A percentile compares a stretch with the other conserved stretches of the same genome.
These are phyloP conservation scores for Mimas tiliae DNA, from an alignment of 2,888 invertebrate species.

Conservation along the genomic window DNA sequence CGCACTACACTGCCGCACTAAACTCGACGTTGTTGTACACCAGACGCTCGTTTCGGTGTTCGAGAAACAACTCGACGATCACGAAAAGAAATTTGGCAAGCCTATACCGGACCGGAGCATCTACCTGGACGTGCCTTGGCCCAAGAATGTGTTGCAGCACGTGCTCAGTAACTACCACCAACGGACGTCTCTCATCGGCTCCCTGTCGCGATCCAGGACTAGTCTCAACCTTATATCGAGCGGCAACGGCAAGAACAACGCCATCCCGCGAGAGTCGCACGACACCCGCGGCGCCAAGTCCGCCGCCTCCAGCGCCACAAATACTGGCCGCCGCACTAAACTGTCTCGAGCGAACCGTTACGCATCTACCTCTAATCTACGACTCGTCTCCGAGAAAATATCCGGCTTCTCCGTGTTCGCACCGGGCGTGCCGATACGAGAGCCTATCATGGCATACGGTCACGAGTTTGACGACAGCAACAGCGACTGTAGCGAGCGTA, in stretches of 20 bases:
- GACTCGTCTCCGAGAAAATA: constrained; percentile 73
- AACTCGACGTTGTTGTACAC: constrained; percentile 47
- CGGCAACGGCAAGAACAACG: constrained; percentile 63
- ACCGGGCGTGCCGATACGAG: constrained; percentile 55
- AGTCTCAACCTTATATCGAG: constrained; percentile 74
- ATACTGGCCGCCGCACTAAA: constrained; percentile 61
- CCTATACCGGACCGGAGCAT: constrained; percentile 62
- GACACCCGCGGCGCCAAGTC: constrained; percentile 55
- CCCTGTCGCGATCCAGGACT: constrained; percentile 83
- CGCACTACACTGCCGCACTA: constrained; percentile 9
- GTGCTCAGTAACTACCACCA: constrained; percentile 70
- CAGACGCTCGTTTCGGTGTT: constrained; percentile 68
- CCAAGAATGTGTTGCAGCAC: constrained; percentile 75
- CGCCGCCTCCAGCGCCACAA: constrained; percentile 56
- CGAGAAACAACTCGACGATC: constrained; percentile 73
- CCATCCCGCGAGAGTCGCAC: constrained; percentile 57
- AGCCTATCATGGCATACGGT: constrained; percentile 77
- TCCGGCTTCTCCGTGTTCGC: constrained; percentile 74
- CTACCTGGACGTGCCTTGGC: constrained; percentile 73
- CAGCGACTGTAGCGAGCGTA: constrained; percentile 36
- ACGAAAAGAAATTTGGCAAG: constrained; percentile 74
- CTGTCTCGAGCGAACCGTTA: constrained; percentile 62
- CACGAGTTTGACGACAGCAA: constrained; percentile 48
- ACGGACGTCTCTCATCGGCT: constrained; percentile 78
- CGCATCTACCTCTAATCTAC: constrained; percentile 73